phyloP scores from a whole-genome alignment of 2,797 vertebrate species.

The Ispidina lecontei region DNA sequence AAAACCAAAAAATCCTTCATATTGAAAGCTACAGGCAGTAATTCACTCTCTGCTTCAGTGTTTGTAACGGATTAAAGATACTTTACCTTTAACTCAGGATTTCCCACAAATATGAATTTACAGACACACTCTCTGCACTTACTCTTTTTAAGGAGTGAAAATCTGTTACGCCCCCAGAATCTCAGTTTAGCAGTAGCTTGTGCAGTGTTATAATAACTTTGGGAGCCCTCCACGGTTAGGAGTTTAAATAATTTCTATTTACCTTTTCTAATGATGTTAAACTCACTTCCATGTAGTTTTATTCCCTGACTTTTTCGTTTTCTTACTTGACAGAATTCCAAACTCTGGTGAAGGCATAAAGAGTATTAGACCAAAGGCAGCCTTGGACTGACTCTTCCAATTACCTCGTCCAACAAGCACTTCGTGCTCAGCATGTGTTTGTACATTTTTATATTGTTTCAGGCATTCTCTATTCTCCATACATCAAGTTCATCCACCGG shows the following conservation, averaged over 20 bases:
- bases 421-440: slow-evolving; percentile 59
- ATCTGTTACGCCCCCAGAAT: slow-evolving; percentile 51
- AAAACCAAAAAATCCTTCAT: not conserved
- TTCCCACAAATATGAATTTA: slow-evolving; percentile 30
- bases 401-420: slow-evolving; percentile 66
- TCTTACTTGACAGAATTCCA: slow-evolving; percentile 71
- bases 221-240: slow-evolving; percentile 6
- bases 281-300: not conserved
- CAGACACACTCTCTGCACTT: not conserved
- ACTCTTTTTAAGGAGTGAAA: slow-evolving; percentile 50
- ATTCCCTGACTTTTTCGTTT: slow-evolving; percentile 16
- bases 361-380: slow-evolving; percentile 45
- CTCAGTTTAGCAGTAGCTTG: slow-evolving; percentile 51
- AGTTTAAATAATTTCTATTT: slow-evolving; percentile 20
- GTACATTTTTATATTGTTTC: slow-evolving; percentile 69
- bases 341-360: slow-evolving; percentile 65
- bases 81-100: slow-evolving; percentile 38
- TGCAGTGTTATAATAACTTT: slow-evolving; percentile 14
- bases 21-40: not conserved
- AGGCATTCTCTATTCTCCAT: slow-evolving; percentile 21
- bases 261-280: not conserved
- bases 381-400: slow-evolving; percentile 49
- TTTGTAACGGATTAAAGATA: not conserved
- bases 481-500: not conserved
- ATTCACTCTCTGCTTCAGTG: not conserved